Conservation (phyloP, 2,888 invertebrate genomes). For the Plusia festucae region DNA sequence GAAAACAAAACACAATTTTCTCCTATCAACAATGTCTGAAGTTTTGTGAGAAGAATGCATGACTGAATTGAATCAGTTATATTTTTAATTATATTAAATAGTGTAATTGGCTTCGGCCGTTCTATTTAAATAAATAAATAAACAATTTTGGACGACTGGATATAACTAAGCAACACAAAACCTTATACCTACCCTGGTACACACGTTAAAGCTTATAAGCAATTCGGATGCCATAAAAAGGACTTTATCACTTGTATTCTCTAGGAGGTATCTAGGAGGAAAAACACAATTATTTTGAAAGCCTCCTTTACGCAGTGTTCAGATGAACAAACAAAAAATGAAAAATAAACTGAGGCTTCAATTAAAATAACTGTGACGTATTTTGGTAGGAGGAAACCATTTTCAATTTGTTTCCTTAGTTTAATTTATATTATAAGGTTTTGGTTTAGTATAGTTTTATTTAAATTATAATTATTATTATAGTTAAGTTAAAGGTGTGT, state of each 20-base stretch:
- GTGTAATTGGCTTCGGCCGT: too few species aligned
- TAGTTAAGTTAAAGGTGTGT: too few species aligned
- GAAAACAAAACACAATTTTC: too few species aligned
- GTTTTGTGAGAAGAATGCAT: too few species aligned
- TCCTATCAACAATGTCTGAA: too few species aligned
- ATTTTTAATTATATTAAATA: too few species aligned
- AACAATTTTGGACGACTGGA: background rate
- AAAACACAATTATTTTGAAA: conserved; percentile 49
- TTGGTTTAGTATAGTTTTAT: too few species aligned
- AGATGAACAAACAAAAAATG: conserved; percentile 39
- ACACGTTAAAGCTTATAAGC: background rate
- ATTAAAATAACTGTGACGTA: conserved; percentile 2
- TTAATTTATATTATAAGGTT: too few species aligned
- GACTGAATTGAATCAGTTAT: too few species aligned
- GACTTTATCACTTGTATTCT: conserved; percentile 11
- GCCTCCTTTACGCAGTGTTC: conserved; percentile 28
- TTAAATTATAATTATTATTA: too few species aligned
- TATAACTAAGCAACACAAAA: conserved; percentile 2
- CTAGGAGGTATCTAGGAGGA: conserved; percentile 5
- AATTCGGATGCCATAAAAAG: conserved; percentile 2
- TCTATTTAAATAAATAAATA: too few species aligned
- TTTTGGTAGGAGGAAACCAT: background rate
- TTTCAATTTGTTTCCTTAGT: background rate
- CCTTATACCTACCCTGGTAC: background rate
- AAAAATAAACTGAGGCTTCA: conserved; percentile 33